phyloP scores from a whole-genome alignment of 2,113 vertebrate species.

The Bufo gargarizans region DNA sequence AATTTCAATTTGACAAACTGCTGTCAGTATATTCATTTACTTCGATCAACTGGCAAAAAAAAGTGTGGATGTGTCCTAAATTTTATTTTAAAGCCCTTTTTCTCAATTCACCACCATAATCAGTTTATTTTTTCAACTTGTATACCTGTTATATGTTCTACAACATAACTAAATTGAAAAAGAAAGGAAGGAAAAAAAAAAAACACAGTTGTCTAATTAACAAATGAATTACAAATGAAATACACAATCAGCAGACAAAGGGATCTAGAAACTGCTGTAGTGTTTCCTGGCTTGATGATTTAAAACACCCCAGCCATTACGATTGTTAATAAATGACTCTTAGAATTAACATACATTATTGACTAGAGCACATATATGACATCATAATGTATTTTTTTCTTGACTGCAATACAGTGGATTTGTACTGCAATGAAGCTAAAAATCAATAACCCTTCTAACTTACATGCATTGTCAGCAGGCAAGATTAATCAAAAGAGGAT shows the following conservation, averaged over 20 bases:
- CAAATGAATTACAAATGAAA: neutral
- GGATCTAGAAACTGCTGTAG: neutral
- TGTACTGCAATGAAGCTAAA: conserved; percentile 19
- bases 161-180: too few relatives aligned
- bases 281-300: neutral
- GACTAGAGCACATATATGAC: neutral
- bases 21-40: too few relatives aligned
- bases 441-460: conserved; percentile 25
- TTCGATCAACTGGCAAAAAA: too few relatives aligned
- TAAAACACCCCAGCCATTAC: neutral
- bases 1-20: too few relatives aligned
- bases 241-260: neutral
- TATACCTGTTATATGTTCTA: too few relatives aligned
- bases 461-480: conserved; percentile 22
- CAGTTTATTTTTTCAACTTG: too few relatives aligned
- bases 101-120: too few relatives aligned
- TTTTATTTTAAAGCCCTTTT: too few relatives aligned
- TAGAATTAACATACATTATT: neutral
- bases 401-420: neutral
- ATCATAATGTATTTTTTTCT: neutral
- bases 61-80: too few relatives aligned
- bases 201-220: neutral
- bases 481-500: conserved; percentile 29
- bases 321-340: neutral
- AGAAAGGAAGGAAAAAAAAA: neutral